A percentile compares a stretch with the other conserved stretches of the same genome.
These are phyloP conservation scores for Mactromeris polynyma DNA, from an alignment of 2,888 invertebrate genomes.

Conservation along the genomic window DNA sequence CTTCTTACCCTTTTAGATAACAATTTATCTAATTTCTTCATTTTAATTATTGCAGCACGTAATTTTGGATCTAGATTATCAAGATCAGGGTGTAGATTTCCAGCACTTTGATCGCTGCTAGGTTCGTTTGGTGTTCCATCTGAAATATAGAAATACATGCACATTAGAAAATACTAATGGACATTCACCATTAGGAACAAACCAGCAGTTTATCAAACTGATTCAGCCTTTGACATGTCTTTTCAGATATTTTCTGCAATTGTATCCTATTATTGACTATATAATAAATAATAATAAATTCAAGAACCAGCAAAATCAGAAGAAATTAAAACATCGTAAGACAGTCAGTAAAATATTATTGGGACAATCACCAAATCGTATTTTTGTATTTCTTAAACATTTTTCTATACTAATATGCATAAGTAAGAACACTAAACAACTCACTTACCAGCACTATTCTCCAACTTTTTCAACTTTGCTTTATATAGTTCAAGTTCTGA, in stretches of 20 bases:
- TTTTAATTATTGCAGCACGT: slow-evolving; percentile 84
- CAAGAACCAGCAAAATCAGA: too few relatives aligned
- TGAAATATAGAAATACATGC: neutral
- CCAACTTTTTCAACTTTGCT: slow-evolving; percentile 74
- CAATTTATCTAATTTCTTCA: slow-evolving; percentile 86
- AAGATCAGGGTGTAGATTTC: slow-evolving; percentile 69
- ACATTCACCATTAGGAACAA: neutral
- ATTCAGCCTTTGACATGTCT: neutral
- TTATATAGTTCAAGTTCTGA: slow-evolving; percentile 82
- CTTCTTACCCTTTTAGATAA: slow-evolving; percentile 81
- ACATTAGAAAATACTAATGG: neutral
- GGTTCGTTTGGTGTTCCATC: slow-evolving; percentile 40
- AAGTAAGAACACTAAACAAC: neutral
- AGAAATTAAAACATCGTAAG: too few relatives aligned
- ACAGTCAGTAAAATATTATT: too few relatives aligned
- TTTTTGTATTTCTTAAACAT: neutral
- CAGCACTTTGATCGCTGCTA: slow-evolving; percentile 37
- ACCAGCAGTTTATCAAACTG: neutral
- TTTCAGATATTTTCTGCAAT: neutral
- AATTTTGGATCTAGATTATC: slow-evolving; percentile 84
- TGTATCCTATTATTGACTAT: neutral
- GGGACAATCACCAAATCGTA: too few relatives aligned
- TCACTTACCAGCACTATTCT: slow-evolving; percentile 41
- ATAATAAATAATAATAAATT: neutral
- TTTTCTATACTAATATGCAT: neutral